A percentile compares a stretch with the other conserved stretches of the same genome.
phyloP scores from a whole-genome alignment of 2,113 vertebrate species.

The Heterochromis multidens region DNA sequence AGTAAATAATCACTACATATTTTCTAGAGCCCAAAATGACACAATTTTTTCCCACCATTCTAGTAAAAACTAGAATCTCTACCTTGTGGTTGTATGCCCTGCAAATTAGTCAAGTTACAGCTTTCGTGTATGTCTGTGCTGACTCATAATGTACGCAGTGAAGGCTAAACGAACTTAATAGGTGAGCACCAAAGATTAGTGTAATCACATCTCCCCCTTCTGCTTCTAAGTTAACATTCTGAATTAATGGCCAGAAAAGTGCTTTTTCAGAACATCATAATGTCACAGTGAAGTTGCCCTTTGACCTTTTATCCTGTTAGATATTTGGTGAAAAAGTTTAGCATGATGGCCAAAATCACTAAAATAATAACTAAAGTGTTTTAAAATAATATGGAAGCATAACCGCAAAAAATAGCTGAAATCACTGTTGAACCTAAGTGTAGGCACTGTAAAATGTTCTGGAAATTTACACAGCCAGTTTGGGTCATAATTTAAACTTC shows the following conservation, averaged over 20 bases:
- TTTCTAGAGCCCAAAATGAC: not conserved
- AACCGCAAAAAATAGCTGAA: not conserved
- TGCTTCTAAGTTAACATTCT: not conserved
- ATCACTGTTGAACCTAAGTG: not conserved
- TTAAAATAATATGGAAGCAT: not conserved
- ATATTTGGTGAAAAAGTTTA: not conserved
- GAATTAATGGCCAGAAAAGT: not conserved
- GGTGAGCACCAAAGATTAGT: not conserved
- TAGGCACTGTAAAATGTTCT: not conserved
- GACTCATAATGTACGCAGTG: not conserved
- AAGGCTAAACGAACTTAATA: not conserved
- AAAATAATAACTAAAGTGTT: not conserved
- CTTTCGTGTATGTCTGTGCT: not conserved
- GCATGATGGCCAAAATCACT: not conserved
- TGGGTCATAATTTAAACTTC: not conserved
- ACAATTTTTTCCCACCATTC: fast-evolving
- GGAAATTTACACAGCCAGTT: not conserved
- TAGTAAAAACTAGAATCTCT: not conserved
- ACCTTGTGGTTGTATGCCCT: not conserved
- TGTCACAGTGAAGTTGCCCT: not conserved
- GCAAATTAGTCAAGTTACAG: not conserved
- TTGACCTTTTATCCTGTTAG: not conserved
- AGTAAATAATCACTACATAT: not conserved
- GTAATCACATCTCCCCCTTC: not conserved
- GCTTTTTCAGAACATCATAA: not conserved